Evolutionary conservation across 2,797 vertebrate species (phyloP).

Genomic region (Urocyon cinereoargenteus): DNA sequence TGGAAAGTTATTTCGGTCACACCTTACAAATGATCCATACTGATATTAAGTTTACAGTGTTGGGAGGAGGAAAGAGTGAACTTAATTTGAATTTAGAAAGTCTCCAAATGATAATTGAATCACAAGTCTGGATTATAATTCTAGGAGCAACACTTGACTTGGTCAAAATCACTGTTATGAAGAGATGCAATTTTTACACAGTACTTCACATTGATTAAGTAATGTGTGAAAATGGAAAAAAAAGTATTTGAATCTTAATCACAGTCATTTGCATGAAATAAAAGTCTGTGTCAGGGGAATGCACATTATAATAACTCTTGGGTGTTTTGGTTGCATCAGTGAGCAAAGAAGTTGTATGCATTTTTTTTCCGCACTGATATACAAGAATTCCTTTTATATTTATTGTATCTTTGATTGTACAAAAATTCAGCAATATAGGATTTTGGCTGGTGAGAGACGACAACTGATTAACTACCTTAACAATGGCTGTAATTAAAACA

Average conservation of each 20-base stretch:
- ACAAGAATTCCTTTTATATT: constrained; percentile 86
- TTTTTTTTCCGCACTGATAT: constrained; percentile 80
- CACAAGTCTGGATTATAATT: constrained; percentile 99
- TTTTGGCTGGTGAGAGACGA: constrained; percentile 71
- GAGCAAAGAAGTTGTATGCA: constrained; percentile 90
- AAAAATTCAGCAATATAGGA: constrained; percentile 79
- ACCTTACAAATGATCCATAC: constrained; percentile 82
- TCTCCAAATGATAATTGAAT: constrained; percentile 94
- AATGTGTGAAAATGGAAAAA: constrained; percentile 95
- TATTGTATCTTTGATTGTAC: constrained; percentile 82
- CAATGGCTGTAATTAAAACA: constrained; percentile 82
- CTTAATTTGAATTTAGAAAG: constrained; percentile 91
- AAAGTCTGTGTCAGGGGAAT: constrained; percentile 94
- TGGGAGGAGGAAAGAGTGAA: constrained; percentile 77
- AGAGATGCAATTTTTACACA: constrained; percentile 99
- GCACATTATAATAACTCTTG: constrained; percentile 91
- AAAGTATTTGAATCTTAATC: constrained; percentile 97
- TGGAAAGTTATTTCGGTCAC: constrained; percentile 81
- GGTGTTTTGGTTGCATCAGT: constrained; percentile 92
- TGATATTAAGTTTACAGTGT: constrained; percentile 80
- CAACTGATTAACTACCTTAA: constrained; percentile 80
- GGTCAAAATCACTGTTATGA: constrained; percentile 99
- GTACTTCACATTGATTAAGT: constrained; percentile 99
- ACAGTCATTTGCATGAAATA: constrained; percentile 99
- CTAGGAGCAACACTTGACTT: constrained; percentile 99